Percentiles rank a stretch among this genome's conserved stretches.
Evolutionary conservation across 2,888 invertebrate genomes (phyloP).

Genomic region (Philonicus albiceps): DNA sequence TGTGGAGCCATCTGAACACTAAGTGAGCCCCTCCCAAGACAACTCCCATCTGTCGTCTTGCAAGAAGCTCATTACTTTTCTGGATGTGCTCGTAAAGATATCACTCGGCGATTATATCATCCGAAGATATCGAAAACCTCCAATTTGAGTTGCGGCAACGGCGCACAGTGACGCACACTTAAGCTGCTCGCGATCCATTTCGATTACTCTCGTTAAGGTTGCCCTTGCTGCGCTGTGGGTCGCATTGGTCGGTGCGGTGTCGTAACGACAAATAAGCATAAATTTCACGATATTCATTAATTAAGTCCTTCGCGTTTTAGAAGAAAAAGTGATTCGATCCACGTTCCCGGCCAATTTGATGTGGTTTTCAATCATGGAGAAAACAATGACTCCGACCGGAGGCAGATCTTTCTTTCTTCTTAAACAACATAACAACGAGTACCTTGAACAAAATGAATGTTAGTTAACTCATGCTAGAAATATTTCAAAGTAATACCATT

Average conservation of each 20-base stretch:
- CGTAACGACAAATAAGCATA: background rate
- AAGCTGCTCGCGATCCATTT: background rate
- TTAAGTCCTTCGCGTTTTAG: background rate
- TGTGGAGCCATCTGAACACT: background rate
- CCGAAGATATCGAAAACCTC: background rate
- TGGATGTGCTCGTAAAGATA: background rate
- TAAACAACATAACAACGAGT: no score
- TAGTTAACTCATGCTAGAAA: background rate
- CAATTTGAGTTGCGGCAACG: background rate
- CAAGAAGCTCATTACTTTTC: background rate
- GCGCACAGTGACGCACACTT: background rate
- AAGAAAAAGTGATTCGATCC: background rate
- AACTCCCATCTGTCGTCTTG: background rate
- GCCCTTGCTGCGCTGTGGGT: constrained; percentile 4
- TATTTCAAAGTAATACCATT: background rate
- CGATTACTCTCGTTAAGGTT: background rate
- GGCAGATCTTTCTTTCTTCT: background rate
- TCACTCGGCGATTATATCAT: constrained; percentile 14
- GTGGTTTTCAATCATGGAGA: background rate
- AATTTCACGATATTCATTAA: background rate
- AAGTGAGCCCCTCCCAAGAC: background rate
- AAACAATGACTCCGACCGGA: background rate
- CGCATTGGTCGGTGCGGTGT: background rate
- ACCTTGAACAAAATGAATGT: background rate
- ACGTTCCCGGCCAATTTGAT: background rate